Conservation (phyloP, 2,888 invertebrate species). For the Platycheirus albimanus region DNA sequence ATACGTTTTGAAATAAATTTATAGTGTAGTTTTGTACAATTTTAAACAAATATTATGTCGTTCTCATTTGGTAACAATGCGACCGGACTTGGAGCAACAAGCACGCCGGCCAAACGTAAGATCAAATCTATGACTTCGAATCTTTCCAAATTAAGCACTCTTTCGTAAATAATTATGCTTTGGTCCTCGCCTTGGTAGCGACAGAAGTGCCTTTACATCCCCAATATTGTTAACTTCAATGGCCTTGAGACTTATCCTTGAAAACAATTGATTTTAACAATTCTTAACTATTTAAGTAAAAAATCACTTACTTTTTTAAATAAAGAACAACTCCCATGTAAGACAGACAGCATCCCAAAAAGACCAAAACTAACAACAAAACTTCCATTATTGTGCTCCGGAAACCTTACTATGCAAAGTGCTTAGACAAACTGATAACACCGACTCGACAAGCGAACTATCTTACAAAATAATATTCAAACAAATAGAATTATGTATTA, state of each 20-base stretch:
- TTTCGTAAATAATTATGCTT: slow-evolving; percentile 76
- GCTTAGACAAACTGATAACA: slow-evolving; percentile 28
- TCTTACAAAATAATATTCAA: not conserved
- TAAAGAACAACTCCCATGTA: slow-evolving; percentile 76
- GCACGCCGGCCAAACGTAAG: slow-evolving; percentile 85
- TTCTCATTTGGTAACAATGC: slow-evolving; percentile 81
- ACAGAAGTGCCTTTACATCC: slow-evolving; percentile 75
- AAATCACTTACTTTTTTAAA: slow-evolving; percentile 75
- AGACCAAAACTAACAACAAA: slow-evolving; percentile 48
- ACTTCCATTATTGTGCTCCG: slow-evolving; percentile 29
- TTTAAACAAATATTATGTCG: slow-evolving; percentile 78
- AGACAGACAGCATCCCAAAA: slow-evolving; percentile 54
- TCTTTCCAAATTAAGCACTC: slow-evolving; percentile 67
- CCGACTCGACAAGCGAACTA: not conserved
- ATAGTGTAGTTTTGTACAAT: slow-evolving; percentile 3
- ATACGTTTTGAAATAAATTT: slow-evolving; percentile 16
- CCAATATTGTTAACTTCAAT: slow-evolving; percentile 74
- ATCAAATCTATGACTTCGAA: too few species aligned
- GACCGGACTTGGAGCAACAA: slow-evolving; percentile 83
- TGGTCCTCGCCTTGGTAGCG: slow-evolving; percentile 45
- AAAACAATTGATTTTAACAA: slow-evolving; percentile 1
- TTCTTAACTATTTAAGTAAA: not conserved
- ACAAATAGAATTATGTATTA: not conserved
- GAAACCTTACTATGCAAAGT: slow-evolving; percentile 21
- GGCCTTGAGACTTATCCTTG: slow-evolving; percentile 76